Evolutionary conservation across 2,888 invertebrate genomes (phyloP).

Genomic region (Drosophila subquinaria): DNA sequence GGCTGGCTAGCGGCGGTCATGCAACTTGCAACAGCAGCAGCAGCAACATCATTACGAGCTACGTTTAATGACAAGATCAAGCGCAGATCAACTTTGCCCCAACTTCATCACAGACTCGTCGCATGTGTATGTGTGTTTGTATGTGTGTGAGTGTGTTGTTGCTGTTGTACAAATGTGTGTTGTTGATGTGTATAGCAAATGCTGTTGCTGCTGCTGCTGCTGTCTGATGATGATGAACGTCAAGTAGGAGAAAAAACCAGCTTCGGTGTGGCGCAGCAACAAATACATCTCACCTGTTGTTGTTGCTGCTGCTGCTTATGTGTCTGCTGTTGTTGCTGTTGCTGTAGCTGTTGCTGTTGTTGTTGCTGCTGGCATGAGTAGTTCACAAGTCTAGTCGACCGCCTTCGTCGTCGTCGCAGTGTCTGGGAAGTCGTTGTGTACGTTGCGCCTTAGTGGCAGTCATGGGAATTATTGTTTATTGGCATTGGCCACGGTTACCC

Average conservation of each 20-base stretch:
- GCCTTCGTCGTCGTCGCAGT: slow-evolving; percentile 66
- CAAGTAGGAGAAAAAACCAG: slow-evolving; percentile 71
- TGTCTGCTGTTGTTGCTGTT: slow-evolving; percentile 34
- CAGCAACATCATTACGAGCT: slow-evolving; percentile 70
- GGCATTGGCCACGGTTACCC: slow-evolving; percentile 76
- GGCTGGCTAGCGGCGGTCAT: slow-evolving; percentile 64
- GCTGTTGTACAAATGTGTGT: slow-evolving; percentile 1
- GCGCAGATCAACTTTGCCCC: slow-evolving; percentile 71
- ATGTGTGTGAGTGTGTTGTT: slow-evolving; percentile 37
- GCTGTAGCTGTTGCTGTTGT: slow-evolving; percentile 52
- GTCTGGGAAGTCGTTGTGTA: slow-evolving; percentile 80
- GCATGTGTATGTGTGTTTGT: slow-evolving; percentile 35
- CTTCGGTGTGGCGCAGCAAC: slow-evolving; percentile 71
- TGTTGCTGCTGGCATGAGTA: slow-evolving; percentile 59
- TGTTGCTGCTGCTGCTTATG: slow-evolving; percentile 21
- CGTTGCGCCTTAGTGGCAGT: slow-evolving; percentile 79
- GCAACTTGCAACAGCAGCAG: slow-evolving; percentile 61
- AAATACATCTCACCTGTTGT: slow-evolving; percentile 74
- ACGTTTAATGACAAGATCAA: slow-evolving; percentile 84
- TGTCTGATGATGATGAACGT: slow-evolving; percentile 73
- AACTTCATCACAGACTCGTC: slow-evolving; percentile 39
- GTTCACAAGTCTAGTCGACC: slow-evolving; percentile 73
- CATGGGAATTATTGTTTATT: slow-evolving; percentile 82
- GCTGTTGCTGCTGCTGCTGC: slow-evolving; percentile 49
- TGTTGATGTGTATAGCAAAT: slow-evolving; percentile 64